These are phyloP conservation scores for Andrena hattorfiana DNA, from an alignment of 2,888 invertebrate genomes.

Conservation along the genomic window DNA sequence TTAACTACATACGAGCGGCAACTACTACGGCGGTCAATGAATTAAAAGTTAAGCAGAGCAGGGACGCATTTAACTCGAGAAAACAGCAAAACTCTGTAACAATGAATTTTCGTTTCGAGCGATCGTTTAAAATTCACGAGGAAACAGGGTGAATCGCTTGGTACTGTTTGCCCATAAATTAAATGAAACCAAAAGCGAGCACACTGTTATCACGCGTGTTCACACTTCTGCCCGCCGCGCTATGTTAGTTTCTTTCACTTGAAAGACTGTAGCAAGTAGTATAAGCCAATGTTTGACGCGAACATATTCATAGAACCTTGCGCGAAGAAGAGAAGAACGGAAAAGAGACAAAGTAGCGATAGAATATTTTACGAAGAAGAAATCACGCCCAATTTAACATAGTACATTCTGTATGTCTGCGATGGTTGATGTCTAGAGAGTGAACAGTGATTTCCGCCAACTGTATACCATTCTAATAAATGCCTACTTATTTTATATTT, in stretches of 20 bases:
- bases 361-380: not conserved
- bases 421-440: constrained; percentile 13
- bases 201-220: not conserved
- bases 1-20: not conserved
- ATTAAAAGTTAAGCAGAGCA: not conserved
- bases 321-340: not conserved
- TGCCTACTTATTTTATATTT: constrained; percentile 56
- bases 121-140: not conserved
- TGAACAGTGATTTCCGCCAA: constrained; percentile 23
- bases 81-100: not conserved
- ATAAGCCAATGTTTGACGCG: too few relatives aligned
- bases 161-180: not conserved
- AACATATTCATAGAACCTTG: not conserved
- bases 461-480: constrained; percentile 38
- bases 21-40: not conserved
- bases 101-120: constrained; percentile 13
- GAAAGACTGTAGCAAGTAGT: not conserved
- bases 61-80: not conserved
- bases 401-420: constrained; percentile 6
- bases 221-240: not conserved
- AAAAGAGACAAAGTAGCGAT: not conserved
- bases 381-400: not conserved
- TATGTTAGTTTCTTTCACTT: not conserved
- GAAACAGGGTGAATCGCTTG: too few relatives aligned
- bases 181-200: not conserved